Base-by-base conservation (phyloP, 1,140 invertebrate species). In the Trichonephila inaurata region DNA sequence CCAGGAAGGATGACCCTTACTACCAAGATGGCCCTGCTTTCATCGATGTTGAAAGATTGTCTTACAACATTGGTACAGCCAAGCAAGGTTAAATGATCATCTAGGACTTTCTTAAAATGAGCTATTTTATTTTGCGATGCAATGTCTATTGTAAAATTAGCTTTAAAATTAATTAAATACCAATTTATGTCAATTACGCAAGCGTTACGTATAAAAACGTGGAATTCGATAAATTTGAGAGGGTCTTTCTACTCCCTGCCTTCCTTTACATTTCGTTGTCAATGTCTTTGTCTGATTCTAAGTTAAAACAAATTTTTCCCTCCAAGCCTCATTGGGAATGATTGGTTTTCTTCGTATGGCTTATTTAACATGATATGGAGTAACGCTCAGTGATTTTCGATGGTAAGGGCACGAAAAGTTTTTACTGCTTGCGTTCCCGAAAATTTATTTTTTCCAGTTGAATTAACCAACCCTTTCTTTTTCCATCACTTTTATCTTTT, bases 41-140 rank as follows among this genome's bases (percentile, higher is more conserved):
- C 62, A 89, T 94, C 51, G 94, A 94, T 89, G 90, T 91, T 8
- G 82, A 86, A 33, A 87, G 91, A 19, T 66, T 94, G 69, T 90
- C 94, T 40, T 94, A 94, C 58, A 93, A 94, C 81, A 94, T 94
- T 77, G 94, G 94, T 51, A 93, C 94, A 18, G 51, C 90, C 24
- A 66, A 89, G 19, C 82, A 92, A 16, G 85, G 94, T 82, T 94
- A 92, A 85, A 60, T 60, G 21, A 33, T 40, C 4, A 14, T 64
- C 10, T 64, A 7, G 82, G 33, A 77, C 72, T 77, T 16, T 77
- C 5, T 40, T 77, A 77, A 16, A 77, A 77, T 77, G 6, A 28
- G 72, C 33, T 40, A 24, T 77, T 18, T 77, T 77, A 18, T 77
- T 77, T 6, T 64, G 16, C 21, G 62, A 64, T 64, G 18, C 16